Conservation (phyloP, 2,113 vertebrate species). For the Platichthys stellatus region DNA sequence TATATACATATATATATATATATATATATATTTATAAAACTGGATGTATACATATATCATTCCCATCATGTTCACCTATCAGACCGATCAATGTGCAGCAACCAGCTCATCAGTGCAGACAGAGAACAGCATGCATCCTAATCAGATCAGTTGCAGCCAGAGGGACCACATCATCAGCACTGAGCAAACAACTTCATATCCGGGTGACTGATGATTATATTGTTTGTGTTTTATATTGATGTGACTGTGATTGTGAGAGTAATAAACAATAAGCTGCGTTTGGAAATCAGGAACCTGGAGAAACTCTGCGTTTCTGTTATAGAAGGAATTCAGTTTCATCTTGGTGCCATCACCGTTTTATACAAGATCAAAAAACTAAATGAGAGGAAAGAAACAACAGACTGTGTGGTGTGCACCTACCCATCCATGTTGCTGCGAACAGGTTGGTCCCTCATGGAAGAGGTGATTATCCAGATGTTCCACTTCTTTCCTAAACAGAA, state of each 20-base stretch:
- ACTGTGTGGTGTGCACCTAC: conserved; percentile 38
- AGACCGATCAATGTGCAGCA: too few species aligned
- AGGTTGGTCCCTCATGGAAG: not conserved
- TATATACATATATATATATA: too few species aligned
- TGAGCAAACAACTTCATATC: not conserved
- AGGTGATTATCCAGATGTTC: conserved; percentile 5
- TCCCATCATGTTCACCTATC: too few species aligned
- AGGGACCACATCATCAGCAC: conserved; percentile 11
- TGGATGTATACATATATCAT: too few species aligned
- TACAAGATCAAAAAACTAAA: too few species aligned
- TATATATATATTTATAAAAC: too few species aligned
- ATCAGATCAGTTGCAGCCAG: conserved; percentile 17
- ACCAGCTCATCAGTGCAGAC: conserved; percentile 23
- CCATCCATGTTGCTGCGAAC: conserved; percentile 50
- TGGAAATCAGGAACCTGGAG: too few species aligned
- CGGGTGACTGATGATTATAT: conserved; percentile 16
- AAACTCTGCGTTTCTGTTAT: too few species aligned
- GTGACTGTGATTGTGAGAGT: not conserved
- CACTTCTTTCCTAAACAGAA: conserved; percentile 17
- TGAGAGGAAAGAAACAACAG: not conserved
- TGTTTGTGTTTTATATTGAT: not conserved
- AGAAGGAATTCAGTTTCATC: not conserved
- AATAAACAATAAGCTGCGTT: not conserved
- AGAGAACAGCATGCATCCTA: conserved; percentile 41
- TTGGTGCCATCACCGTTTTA: too few species aligned